Evolutionary conservation across 1,140 invertebrate species (phyloP).

Genomic region (Kradibia gibbosae): DNA sequence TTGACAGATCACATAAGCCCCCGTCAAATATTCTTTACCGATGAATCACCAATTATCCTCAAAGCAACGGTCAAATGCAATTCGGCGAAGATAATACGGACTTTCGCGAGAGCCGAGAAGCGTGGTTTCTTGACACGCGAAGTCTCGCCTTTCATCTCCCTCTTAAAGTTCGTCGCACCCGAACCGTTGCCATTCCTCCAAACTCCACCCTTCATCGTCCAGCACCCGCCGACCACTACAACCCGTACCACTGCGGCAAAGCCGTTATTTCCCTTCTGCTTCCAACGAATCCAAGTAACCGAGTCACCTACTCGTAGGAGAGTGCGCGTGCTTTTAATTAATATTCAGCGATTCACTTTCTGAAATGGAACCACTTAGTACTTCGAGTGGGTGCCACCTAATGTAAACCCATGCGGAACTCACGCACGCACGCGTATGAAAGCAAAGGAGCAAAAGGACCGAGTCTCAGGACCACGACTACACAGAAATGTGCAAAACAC

Average conservation of each 20-base stretch:
- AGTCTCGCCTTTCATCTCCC: slow-evolving; percentile 38
- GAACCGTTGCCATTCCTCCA: not conserved
- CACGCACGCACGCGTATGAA: not conserved
- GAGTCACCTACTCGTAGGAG: no score
- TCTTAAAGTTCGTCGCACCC: not conserved
- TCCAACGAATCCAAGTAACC: slow-evolving; percentile 36
- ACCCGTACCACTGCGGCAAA: no score
- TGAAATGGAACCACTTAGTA: slow-evolving; percentile 58
- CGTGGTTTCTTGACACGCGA: not conserved
- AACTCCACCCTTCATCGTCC: not conserved
- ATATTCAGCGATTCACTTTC: slow-evolving; percentile 60
- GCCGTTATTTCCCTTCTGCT: not conserved
- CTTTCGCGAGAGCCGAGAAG: not conserved
- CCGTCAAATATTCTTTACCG: slow-evolving; percentile 16
- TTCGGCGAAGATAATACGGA: slow-evolving; percentile 29
- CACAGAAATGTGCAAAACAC: no score
- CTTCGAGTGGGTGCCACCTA: slow-evolving; percentile 25
- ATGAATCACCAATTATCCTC: not conserved
- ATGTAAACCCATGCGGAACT: slow-evolving; percentile 31
- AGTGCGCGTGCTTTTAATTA: slow-evolving; percentile 52
- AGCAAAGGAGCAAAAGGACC: no score
- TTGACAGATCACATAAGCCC: not conserved
- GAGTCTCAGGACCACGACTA: no score
- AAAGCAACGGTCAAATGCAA: not conserved
- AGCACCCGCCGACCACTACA: no score